Conservation (phyloP, 2,797 vertebrate genomes). For the Podargus strigoides region DNA sequence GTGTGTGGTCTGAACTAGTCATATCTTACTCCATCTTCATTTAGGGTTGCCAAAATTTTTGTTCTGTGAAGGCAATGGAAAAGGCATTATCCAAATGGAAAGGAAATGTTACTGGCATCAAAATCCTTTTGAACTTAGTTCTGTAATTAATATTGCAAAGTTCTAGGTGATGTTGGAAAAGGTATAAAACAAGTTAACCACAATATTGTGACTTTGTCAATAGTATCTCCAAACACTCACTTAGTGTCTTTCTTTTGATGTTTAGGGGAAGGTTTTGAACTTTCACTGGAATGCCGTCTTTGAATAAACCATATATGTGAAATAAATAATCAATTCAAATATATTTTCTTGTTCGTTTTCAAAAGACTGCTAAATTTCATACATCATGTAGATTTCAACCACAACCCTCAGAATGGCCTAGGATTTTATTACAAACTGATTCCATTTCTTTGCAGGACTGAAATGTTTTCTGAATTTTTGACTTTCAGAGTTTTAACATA, state of each 20-base stretch:
- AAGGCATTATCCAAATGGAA: not conserved
- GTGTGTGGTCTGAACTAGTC: not conserved
- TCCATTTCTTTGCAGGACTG: not conserved
- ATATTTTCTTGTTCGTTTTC: not conserved
- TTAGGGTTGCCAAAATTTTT: not conserved
- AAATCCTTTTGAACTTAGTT: not conserved
- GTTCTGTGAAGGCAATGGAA: not conserved
- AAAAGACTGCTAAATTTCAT: not conserved
- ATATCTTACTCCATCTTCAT: not conserved
- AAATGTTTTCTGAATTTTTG: not conserved
- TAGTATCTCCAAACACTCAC: not conserved
- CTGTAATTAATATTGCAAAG: not conserved
- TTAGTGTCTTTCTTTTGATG: not conserved
- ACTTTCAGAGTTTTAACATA: not conserved
- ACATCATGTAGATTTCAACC: not conserved
- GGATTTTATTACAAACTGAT: not conserved
- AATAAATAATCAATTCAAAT: not conserved
- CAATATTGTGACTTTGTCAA: not conserved
- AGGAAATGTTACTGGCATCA: not conserved
- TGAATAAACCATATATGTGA: not conserved
- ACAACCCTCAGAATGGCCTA: not conserved
- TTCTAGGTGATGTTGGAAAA: not conserved
- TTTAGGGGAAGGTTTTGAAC: not conserved
- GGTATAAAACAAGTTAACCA: not conserved
- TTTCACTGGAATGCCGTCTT: not conserved